phyloP scores from a whole-genome alignment of 2,113 vertebrate species.

The Ochotona curzoniae region DNA sequence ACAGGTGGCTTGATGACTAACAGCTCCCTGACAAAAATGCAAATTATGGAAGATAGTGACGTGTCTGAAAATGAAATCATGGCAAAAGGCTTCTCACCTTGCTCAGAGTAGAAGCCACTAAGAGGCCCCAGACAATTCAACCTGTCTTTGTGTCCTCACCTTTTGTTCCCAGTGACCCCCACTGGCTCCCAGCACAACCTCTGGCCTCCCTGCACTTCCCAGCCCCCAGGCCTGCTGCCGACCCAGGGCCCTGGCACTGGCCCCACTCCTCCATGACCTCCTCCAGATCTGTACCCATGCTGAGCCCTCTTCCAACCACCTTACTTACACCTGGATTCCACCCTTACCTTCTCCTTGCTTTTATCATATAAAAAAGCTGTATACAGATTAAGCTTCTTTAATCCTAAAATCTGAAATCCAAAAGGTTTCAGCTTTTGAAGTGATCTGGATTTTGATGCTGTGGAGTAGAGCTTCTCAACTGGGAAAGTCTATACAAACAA shows the following conservation, averaged over 20 bases:
- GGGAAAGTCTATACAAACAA: neutral
- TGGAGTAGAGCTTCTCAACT: neutral
- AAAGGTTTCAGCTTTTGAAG: neutral
- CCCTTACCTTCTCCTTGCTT: neutral
- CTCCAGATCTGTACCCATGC: neutral
- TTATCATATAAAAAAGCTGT: neutral
- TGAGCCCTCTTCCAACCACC: neutral
- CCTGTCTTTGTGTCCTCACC: neutral
- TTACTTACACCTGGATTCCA: neutral
- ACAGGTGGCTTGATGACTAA: conserved; percentile 8
- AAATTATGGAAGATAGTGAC: neutral
- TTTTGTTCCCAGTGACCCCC: neutral
- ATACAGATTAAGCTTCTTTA: neutral
- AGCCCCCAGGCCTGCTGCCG: neutral
- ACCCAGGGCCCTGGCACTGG: neutral
- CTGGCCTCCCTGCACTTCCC: neutral
- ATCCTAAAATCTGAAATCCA: neutral
- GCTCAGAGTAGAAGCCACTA: neutral
- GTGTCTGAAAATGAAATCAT: neutral
- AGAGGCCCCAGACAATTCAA: neutral
- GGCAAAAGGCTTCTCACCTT: neutral
- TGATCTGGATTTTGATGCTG: neutral
- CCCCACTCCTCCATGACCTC: neutral
- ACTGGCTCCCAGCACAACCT: neutral
- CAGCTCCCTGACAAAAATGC: neutral